Base-by-base conservation (phyloP, 2,113 vertebrate genomes). In the Rattus norvegicus region DNA sequence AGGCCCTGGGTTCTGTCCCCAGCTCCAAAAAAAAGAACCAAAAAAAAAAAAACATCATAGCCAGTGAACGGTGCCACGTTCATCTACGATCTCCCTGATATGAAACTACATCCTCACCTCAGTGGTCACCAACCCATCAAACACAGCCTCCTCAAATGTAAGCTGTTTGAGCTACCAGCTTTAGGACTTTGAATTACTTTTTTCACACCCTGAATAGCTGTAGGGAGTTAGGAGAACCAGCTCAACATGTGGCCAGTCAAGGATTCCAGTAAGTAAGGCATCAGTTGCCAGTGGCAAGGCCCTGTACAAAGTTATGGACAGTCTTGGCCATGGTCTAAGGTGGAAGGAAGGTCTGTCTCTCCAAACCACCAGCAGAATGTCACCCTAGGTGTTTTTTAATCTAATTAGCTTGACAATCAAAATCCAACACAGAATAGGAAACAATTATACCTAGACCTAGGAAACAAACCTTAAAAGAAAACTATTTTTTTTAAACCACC, bases 381-480 rank as follows among this genome's bases (percentile, higher is more conserved):
- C 36, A 72, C 36, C 26, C 47, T 79, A 33, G 14, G 47, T 33
- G 17, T 33, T 54, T 56, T 59, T 19, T 56, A 54, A 56, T 80
- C 30, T 63, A 28, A 65, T 43, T 16, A 84, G 33, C 17, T 63
- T 85, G 7, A 47, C 61, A 86, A 33, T 49, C 24, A 30, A 43
- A 85, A 47, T 85, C 39, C 26, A 87, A 43, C 17, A 69, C 43
- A 69, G 17, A 69, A 19, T 86, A 88, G n/a, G 67, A 92, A 73
- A 94, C 24, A 91, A 83, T 52, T 89, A 79, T 4, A 88, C 39
- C 30, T 84, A 61, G 86, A 89, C n/a, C 56, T 59, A n/a, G 63
- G 86, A 95, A 91, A 19, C 61, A 93, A 89, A 77, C 67, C 61
- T 43, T 92, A 72, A 94, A 28, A 86, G 79, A 89, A 89, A 39